Evolutionary conservation across 2,888 invertebrate genomes (phyloP).

Genomic region (Cynaeus angustus): DNA sequence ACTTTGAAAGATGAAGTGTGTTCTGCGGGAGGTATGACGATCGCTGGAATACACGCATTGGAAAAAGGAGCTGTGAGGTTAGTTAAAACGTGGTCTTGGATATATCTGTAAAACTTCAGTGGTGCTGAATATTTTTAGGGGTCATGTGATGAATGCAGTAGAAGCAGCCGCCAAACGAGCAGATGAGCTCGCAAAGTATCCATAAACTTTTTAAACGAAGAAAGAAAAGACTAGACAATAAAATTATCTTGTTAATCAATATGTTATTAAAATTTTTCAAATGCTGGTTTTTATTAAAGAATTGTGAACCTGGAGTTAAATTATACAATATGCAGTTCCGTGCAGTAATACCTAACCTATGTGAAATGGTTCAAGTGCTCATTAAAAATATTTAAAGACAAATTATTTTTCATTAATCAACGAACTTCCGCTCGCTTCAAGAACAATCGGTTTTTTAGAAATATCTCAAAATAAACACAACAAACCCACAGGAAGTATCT

Average conservation of each 20-base stretch:
- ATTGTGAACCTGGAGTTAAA: too few species aligned
- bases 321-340: too few species aligned
- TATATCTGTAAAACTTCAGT: background rate
- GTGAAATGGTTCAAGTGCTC: too few species aligned
- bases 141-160: slow-evolving; percentile 85
- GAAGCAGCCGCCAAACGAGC: slow-evolving; percentile 80
- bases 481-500: too few species aligned
- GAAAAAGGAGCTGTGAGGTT: slow-evolving; percentile 86
- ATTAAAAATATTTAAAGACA: too few species aligned
- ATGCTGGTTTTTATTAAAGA: too few species aligned
- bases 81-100: too few species aligned
- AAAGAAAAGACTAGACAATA: background rate
- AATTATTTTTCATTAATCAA: too few species aligned
- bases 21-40: slow-evolving; percentile 93
- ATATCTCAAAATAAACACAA: too few species aligned
- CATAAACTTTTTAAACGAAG: slow-evolving; percentile 46
- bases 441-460: background rate
- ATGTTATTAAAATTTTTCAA: too few species aligned
- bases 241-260: background rate
- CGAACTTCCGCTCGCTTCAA: background rate
- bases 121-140: slow-evolving; percentile 74
- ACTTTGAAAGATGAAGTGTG: slow-evolving; percentile 89
- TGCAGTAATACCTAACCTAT: too few species aligned
- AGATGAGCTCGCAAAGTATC: slow-evolving; percentile 70
- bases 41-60: slow-evolving; percentile 87